Conservation (phyloP, 2,888 invertebrate genomes). For the Synanthedon myopaeformis region DNA sequence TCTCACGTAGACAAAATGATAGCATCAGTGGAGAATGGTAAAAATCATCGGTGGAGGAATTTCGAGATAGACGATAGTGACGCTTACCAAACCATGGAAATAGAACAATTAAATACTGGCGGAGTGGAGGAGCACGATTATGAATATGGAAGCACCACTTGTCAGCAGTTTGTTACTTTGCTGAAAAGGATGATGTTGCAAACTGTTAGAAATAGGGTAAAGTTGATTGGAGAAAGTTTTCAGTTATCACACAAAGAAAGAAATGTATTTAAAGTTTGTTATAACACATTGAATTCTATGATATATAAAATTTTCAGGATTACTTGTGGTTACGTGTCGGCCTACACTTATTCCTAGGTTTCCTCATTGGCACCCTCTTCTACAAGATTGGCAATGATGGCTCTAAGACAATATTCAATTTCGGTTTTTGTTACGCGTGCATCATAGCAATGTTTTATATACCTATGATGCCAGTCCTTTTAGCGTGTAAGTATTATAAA, state of each 20-base stretch:
- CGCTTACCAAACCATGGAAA: conserved; percentile 33
- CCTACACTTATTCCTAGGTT: conserved; percentile 76
- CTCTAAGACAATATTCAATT: conserved; percentile 85
- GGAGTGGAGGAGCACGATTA: conserved; percentile 60
- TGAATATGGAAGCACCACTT: conserved; percentile 69
- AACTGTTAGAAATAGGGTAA: conserved; percentile 78
- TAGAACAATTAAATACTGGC: conserved; percentile 52
- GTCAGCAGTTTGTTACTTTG: conserved; percentile 77
- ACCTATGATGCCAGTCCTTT: conserved; percentile 84
- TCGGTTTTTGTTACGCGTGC: conserved; percentile 85
- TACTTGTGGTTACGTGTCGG: conserved; percentile 78
- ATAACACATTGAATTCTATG: conserved; percentile 1
- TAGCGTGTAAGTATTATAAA: conserved; percentile 76
- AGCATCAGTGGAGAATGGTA: conserved; percentile 75
- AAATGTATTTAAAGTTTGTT: neutral
- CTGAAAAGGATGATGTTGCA: conserved; percentile 79
- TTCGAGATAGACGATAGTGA: conserved; percentile 23
- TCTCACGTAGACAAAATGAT: conserved; percentile 77
- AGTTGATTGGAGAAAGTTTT: no score
- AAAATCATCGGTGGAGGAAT: conserved; percentile 64
- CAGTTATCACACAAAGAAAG: no score
- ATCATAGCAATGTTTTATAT: conserved; percentile 84
- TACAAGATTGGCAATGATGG: conserved; percentile 82
- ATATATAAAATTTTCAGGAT: conserved; percentile 58
- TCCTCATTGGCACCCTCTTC: conserved; percentile 78